A percentile compares a stretch with the other conserved stretches of the same genome.
phyloP scores from a whole-genome alignment of 1,140 invertebrate genomes.

The Pachypsylla venusta region DNA sequence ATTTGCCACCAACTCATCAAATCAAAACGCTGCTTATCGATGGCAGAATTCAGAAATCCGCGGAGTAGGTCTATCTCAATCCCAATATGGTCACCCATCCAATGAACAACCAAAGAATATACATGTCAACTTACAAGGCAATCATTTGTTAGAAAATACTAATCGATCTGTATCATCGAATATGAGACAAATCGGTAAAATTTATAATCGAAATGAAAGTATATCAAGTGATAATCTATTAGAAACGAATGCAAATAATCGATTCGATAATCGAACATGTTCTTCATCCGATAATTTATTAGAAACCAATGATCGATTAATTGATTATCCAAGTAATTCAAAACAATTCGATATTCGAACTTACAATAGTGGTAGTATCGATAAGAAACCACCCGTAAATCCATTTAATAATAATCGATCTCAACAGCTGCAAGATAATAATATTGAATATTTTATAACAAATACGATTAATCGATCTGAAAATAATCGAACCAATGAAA shows the following conservation, averaged over 20 bases:
- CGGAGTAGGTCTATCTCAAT: background rate
- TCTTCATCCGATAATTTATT: background rate
- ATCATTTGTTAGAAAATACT: too few relatives aligned
- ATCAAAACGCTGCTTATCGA: background rate
- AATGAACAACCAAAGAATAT: background rate
- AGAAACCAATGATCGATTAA: too few relatives aligned
- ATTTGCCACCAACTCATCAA: background rate
- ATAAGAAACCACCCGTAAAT: too few relatives aligned
- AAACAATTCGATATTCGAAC: too few relatives aligned
- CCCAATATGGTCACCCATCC: background rate
- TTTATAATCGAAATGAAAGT: background rate
- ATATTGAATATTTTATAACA: too few relatives aligned
- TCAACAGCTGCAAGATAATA: too few relatives aligned
- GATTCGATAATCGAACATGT: too few relatives aligned
- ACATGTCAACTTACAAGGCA: background rate
- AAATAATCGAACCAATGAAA: background rate
- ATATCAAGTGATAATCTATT: background rate
- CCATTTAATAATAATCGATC: too few relatives aligned
- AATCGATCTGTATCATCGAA: background rate
- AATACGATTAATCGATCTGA: too few relatives aligned
- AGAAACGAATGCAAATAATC: too few relatives aligned
- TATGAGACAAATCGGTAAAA: background rate
- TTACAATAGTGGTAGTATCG: too few relatives aligned
- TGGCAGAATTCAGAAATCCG: constrained; percentile 4
- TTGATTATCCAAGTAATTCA: too few relatives aligned